These are phyloP conservation scores for Papilio helenus DNA, from an alignment of 1,140 invertebrate species.

Conservation along the genomic window DNA sequence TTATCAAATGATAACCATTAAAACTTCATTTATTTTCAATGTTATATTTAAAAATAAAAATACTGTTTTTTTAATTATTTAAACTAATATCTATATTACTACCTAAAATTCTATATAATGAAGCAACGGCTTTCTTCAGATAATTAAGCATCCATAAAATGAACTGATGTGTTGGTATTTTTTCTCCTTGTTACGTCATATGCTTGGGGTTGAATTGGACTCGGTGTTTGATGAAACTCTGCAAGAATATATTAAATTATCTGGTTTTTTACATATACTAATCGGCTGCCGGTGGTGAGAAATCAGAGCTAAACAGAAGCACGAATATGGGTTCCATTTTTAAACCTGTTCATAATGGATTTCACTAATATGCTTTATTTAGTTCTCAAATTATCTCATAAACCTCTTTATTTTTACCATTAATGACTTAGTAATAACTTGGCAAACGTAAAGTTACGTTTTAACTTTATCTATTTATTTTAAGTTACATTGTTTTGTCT, in stretches of 20 bases:
- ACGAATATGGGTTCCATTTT: not conserved
- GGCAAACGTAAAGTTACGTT: too few relatives aligned
- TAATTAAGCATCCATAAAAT: slow-evolving; percentile 59
- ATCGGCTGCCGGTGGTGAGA: not conserved
- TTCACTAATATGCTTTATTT: too few relatives aligned
- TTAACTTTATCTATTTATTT: too few relatives aligned
- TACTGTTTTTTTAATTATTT: not conserved
- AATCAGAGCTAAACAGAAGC: not conserved
- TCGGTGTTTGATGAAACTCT: slow-evolving; percentile 57
- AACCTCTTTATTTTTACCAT: too few relatives aligned
- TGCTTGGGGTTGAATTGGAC: slow-evolving; percentile 47
- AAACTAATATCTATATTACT: slow-evolving; percentile 1
- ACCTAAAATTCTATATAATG: not conserved
- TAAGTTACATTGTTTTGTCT: not conserved
- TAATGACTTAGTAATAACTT: too few relatives aligned
- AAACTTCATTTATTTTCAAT: not conserved
- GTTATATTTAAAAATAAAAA: slow-evolving; percentile 12
- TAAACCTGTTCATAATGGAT: too few relatives aligned
- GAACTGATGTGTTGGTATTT: slow-evolving; percentile 51
- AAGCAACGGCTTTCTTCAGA: not conserved
- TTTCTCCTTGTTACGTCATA: slow-evolving; percentile 46
- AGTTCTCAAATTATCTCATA: too few relatives aligned
- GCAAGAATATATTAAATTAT: slow-evolving; percentile 48
- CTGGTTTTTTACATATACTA: not conserved
- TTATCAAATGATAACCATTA: not conserved